Percentiles rank a stretch among this genome's conserved stretches.
Conservation (phyloP, 2,797 vertebrate genomes). For the Cossypha heuglini region DNA sequence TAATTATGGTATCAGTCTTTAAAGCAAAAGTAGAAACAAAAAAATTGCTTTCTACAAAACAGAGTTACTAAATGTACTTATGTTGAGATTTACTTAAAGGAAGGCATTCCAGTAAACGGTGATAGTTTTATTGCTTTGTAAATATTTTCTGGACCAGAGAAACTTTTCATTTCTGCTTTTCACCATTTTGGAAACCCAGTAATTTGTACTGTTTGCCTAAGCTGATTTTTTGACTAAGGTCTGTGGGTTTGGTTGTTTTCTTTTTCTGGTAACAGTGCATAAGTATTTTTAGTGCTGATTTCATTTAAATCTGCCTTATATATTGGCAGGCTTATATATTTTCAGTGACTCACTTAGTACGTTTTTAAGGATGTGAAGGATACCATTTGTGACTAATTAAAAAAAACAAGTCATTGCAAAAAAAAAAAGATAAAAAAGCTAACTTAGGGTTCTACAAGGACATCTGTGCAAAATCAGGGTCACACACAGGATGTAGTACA, state of each 20-base stretch:
- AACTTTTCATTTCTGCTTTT: neutral
- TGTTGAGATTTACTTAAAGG: neutral
- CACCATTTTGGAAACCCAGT: neutral
- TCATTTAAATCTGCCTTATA: neutral
- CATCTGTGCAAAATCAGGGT: neutral
- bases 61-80: neutral
- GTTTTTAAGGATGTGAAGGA: neutral
- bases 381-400: neutral
- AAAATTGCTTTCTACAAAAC: neutral
- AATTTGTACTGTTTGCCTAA: neutral
- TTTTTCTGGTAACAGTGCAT: neutral
- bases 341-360: neutral
- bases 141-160: neutral
- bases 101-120: neutral
- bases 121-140: neutral
- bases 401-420: neutral
- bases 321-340: neutral
- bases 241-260: too few relatives aligned
- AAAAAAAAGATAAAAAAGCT: neutral
- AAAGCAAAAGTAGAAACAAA: neutral
- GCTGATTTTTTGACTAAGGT: neutral
- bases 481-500: neutral
- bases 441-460: neutral
- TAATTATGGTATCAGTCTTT: neutral
- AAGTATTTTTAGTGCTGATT: neutral